Conservation (phyloP, 1,140 invertebrate genomes). For the Tetraneura akinire region DNA sequence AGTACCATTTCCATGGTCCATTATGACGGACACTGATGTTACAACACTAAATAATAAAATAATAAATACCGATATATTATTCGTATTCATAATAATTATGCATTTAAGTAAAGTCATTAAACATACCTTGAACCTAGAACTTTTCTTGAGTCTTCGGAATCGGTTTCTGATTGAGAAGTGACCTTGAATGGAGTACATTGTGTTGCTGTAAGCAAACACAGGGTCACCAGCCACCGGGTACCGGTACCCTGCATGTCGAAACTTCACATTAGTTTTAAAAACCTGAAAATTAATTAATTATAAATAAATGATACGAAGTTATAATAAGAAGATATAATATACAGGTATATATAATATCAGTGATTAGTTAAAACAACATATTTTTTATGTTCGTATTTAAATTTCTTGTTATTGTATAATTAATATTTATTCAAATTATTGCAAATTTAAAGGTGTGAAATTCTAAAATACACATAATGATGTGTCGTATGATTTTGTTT, state of each 20-base stretch:
- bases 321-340: too few species aligned
- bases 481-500: too few species aligned
- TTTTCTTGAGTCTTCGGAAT: conserved; percentile 57
- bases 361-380: too few species aligned
- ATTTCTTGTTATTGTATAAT: too few species aligned
- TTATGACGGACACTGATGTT: conserved; percentile 66
- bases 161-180: conserved; percentile 53
- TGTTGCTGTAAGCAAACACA: conserved; percentile 55
- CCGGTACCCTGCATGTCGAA: conserved; percentile 53
- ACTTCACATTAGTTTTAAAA: conserved; percentile 36
- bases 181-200: conserved; percentile 55
- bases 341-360: too few species aligned
- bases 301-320: too few species aligned
- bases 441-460: too few species aligned
- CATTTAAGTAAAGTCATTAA: neutral
- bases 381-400: too few species aligned
- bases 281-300: too few species aligned
- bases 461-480: too few species aligned
- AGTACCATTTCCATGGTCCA: conserved; percentile 64
- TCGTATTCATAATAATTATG: neutral
- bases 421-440: too few species aligned
- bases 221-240: conserved; percentile 56
- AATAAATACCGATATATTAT: neutral
- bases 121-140: conserved; percentile 59
- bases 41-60: conserved; percentile 60